Evolutionary conservation across 2,797 vertebrate species (phyloP).

Genomic region (Schizopygopsis pylzovi): DNA sequence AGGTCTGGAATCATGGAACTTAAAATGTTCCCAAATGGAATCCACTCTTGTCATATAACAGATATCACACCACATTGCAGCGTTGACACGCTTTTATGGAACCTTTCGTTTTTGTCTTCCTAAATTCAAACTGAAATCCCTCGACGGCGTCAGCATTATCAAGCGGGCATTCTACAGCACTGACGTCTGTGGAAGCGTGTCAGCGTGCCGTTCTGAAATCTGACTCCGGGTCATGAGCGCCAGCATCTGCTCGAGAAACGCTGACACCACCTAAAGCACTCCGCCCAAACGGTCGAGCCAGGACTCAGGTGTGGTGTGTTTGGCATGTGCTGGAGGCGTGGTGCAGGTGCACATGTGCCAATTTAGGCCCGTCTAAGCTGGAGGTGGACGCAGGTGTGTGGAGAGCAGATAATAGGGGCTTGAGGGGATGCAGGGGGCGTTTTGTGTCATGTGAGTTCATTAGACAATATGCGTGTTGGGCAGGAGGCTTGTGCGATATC

Average conservation of each 20-base stretch:
- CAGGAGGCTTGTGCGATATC: not conserved
- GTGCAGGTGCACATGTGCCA: slow-evolving; percentile 59
- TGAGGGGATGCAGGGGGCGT: slow-evolving; percentile 45
- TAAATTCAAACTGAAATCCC: not conserved
- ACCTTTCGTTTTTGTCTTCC: no score
- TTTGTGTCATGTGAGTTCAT: slow-evolving; percentile 30
- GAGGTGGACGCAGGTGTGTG: slow-evolving; percentile 60
- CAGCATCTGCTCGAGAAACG: slow-evolving; percentile 55
- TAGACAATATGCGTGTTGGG: slow-evolving; percentile 34
- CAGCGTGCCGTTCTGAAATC: slow-evolving; percentile 44
- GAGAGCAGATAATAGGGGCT: slow-evolving; percentile 51
- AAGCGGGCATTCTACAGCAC: slow-evolving; percentile 6
- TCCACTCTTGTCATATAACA: not conserved
- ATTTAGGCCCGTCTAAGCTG: slow-evolving; percentile 33
- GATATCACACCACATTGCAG: not conserved
- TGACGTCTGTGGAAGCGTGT: slow-evolving; percentile 42
- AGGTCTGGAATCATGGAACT: not conserved
- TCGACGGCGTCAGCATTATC: not conserved
- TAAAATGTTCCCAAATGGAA: not conserved
- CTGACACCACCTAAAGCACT: slow-evolving; percentile 52
- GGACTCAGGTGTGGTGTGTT: slow-evolving; percentile 62
- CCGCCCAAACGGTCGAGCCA: slow-evolving; percentile 47
- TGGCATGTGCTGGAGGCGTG: slow-evolving; percentile 63
- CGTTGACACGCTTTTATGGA: not conserved
- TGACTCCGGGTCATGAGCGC: slow-evolving; percentile 42